phyloP scores from a whole-genome alignment of 1,140 invertebrate species.

The Homarus americanus region DNA sequence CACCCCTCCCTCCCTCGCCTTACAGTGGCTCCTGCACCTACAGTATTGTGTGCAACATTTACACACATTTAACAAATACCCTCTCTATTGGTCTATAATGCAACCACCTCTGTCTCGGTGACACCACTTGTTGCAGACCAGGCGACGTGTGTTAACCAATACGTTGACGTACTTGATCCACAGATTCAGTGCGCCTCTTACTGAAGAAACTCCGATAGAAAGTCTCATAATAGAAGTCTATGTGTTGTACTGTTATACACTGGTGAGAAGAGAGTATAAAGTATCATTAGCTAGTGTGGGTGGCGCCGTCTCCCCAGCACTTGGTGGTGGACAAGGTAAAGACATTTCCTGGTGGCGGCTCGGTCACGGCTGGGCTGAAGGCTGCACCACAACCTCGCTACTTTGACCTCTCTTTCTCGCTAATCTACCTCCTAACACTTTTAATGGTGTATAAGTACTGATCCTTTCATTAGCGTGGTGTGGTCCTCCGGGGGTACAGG shows the following conservation, averaged over 20 bases:
- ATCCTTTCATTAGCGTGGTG: background rate
- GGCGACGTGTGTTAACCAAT: too few species aligned
- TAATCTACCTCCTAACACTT: background rate
- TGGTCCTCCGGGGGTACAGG: background rate
- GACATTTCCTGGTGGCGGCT: slow-evolving; percentile 28
- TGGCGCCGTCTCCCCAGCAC: background rate
- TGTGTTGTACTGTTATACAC: too few species aligned
- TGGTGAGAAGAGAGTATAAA: too few species aligned
- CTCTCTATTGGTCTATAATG: too few species aligned
- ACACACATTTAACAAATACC: too few species aligned
- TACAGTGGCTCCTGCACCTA: background rate
- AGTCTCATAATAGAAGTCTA: too few species aligned
- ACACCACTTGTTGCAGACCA: too few species aligned
- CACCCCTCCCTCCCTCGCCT: background rate
- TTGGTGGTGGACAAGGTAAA: background rate
- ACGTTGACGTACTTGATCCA: too few species aligned
- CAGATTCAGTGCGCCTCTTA: too few species aligned
- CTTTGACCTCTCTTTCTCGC: background rate
- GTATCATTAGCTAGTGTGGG: too few species aligned
- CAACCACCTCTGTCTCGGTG: too few species aligned
- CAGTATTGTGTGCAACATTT: background rate
- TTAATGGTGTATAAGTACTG: background rate
- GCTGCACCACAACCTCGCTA: slow-evolving; percentile 9
- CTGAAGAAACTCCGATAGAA: too few species aligned
- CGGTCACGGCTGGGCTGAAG: slow-evolving; percentile 2